phyloP scores from a whole-genome alignment of 1,140 invertebrate species.

The Drosophila orosa region DNA sequence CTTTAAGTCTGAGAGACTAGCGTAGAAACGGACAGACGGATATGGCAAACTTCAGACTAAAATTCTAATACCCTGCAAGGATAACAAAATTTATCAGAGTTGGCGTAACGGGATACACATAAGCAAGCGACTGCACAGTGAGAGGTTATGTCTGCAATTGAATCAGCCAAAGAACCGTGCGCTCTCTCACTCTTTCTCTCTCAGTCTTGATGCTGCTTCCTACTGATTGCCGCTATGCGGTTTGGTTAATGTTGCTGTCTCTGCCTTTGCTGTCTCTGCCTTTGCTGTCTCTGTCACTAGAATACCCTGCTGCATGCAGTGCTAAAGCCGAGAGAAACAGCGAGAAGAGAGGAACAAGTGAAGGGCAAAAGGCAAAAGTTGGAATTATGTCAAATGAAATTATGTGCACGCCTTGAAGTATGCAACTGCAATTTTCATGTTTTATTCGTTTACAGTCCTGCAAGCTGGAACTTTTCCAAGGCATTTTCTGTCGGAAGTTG shows the following conservation, averaged over 20 bases:
- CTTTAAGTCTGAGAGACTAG: too few relatives aligned
- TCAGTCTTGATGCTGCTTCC: background rate
- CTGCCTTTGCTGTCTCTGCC: conserved; percentile 14
- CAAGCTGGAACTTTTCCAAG: background rate
- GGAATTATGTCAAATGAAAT: conserved; percentile 45
- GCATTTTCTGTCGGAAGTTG: background rate
- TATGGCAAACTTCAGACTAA: too few relatives aligned
- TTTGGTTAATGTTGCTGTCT: conserved; percentile 31
- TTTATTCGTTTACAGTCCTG: conserved; percentile 11
- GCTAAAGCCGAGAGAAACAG: background rate
- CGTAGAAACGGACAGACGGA: too few relatives aligned
- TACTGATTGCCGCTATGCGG: conserved; percentile 32
- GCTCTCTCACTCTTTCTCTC: background rate
- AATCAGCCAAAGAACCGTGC: conserved; percentile 22
- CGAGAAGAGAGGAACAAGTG: background rate
- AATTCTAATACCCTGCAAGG: too few relatives aligned
- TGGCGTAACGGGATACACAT: background rate
- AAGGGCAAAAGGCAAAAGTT: conserved; percentile 50
- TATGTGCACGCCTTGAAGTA: conserved; percentile 39
- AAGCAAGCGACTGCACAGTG: conserved; percentile 27
- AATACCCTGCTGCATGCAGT: conserved; percentile 9
- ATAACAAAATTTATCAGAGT: too few relatives aligned
- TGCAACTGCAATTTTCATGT: conserved; percentile 29
- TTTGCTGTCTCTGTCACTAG: conserved; percentile 15
- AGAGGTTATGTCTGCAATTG: conserved; percentile 55